phyloP scores from a whole-genome alignment of 2,888 invertebrate species.

The Junonia oenone region DNA sequence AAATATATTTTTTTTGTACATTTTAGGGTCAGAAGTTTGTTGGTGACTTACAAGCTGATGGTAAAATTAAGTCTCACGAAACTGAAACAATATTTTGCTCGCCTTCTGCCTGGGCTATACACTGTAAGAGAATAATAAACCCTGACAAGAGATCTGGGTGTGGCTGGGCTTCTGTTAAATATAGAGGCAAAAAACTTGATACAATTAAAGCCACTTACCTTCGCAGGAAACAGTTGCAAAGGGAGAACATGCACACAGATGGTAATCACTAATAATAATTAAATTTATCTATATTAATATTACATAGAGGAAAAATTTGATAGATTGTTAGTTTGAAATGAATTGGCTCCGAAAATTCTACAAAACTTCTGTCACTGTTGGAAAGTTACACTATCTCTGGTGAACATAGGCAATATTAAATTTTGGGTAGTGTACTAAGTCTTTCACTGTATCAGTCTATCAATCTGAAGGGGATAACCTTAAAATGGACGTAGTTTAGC shows the following conservation, averaged over 20 bases:
- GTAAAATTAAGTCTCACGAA: conserved; percentile 93
- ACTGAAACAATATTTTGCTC: conserved; percentile 92
- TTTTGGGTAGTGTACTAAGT: no score
- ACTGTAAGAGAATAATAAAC: conserved; percentile 93
- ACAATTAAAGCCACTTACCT: conserved; percentile 93
- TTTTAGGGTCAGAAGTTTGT: conserved; percentile 91
- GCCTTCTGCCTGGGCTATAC: conserved; percentile 95
- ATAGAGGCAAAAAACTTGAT: conserved; percentile 92
- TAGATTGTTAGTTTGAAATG: no score
- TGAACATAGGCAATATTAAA: no score
- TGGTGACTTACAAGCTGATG: conserved; percentile 90
- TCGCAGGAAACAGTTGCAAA: conserved; percentile 82
- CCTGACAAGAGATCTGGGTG: conserved; percentile 95
- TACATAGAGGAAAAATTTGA: no score
- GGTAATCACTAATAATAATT: no score
- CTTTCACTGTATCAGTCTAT: no score
- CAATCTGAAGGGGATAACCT: no score
- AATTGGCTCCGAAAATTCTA: no score
- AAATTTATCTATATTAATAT: no score
- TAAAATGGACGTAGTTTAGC: no score
- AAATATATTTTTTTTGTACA: not conserved
- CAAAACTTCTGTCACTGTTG: no score
- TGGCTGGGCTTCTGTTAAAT: conserved; percentile 95
- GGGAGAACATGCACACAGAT: conserved; percentile 76
- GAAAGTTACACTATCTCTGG: no score